Conservation (phyloP, 2,888 invertebrate genomes). For the Epistrophe grossulariae region DNA sequence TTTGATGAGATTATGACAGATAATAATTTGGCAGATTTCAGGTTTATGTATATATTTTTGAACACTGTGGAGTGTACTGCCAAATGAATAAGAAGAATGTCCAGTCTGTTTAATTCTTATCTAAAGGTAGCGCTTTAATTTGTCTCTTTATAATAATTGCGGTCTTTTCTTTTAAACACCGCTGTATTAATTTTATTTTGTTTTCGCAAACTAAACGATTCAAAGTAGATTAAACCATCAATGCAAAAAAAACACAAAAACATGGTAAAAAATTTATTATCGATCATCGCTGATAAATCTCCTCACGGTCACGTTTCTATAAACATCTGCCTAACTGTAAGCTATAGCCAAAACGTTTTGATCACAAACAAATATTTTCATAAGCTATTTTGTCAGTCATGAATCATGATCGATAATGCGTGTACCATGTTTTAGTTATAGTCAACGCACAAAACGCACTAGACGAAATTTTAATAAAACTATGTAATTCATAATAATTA, state of each 20-base stretch:
- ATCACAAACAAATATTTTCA: background rate
- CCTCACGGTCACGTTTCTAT: background rate
- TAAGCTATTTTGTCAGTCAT: slow-evolving; percentile 5
- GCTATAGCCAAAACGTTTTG: background rate
- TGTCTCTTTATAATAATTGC: no score
- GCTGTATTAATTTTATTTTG: no score
- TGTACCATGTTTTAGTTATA: background rate
- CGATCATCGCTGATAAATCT: background rate
- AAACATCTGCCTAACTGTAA: background rate
- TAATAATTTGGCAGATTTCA: no score
- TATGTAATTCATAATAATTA: no score
- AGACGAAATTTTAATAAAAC: background rate
- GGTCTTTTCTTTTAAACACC: background rate
- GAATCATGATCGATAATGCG: background rate
- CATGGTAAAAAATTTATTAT: background rate
- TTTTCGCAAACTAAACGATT: no score
- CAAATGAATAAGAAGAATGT: no score
- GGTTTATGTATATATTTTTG: no score
- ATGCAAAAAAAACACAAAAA: background rate
- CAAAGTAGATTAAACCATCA: background rate
- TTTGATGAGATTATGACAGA: no score
- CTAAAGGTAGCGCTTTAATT: no score
- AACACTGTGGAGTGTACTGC: no score
- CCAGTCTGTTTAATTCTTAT: no score
- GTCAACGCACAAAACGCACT: background rate